Conservation (phyloP, 1,140 invertebrate genomes). For the Dendrolimus kikuchii region DNA sequence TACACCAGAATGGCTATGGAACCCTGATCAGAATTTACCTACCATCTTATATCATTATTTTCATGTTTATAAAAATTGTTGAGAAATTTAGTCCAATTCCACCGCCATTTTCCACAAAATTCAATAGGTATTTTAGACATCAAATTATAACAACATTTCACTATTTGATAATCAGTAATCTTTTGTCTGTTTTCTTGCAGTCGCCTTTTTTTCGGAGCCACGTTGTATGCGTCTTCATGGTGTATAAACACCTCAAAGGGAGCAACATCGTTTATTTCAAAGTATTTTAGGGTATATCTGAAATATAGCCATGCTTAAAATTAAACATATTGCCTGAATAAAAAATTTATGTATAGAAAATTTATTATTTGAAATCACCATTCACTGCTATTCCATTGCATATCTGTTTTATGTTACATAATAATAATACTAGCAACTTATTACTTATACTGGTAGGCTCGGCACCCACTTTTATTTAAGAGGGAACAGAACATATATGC, state of each 20-base stretch:
- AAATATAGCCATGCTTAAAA: slow-evolving; percentile 11
- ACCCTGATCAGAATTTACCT: slow-evolving; percentile 6
- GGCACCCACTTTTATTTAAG: no score
- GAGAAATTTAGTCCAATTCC: slow-evolving; percentile 64
- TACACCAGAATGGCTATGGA: no score
- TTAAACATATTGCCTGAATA: no score
- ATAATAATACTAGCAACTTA: no score
- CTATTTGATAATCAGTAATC: slow-evolving; percentile 51
- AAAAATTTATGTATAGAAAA: no score
- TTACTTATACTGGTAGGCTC: no score
- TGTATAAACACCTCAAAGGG: slow-evolving; percentile 55
- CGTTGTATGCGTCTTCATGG: slow-evolving; percentile 56
- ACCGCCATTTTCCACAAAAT: slow-evolving; percentile 37
- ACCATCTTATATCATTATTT: slow-evolving; percentile 51
- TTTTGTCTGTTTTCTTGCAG: slow-evolving; percentile 44
- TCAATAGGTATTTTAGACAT: slow-evolving; percentile 53
- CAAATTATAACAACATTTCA: slow-evolving; percentile 45
- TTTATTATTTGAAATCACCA: no score
- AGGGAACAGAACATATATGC: no score
- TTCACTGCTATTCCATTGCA: no score
- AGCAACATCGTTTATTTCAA: slow-evolving; percentile 53
- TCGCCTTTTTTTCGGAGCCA: slow-evolving; percentile 57
- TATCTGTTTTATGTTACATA: no score
- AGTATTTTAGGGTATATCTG: slow-evolving; percentile 64
- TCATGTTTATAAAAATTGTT: slow-evolving; percentile 43